Evolutionary conservation across 2,797 vertebrate species (phyloP).

Genomic region (Cygnus olor): DNA sequence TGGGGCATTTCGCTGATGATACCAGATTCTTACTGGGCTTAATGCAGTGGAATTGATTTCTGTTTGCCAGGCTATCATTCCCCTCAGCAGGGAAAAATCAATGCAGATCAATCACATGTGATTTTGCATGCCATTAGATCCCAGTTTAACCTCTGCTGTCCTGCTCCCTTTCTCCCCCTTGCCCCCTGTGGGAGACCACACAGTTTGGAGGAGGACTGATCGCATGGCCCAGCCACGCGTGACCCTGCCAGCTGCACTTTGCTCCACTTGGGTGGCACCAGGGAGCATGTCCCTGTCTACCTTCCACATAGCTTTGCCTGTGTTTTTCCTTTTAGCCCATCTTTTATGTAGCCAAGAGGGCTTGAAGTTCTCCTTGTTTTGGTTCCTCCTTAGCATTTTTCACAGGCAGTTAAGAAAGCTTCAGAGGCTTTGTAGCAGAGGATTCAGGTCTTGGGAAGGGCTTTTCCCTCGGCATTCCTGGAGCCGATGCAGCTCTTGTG

Average conservation of each 20-base stretch:
- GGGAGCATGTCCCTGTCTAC: background rate
- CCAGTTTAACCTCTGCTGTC: slow-evolving; percentile 70
- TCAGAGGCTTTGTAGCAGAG: background rate
- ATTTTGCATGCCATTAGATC: slow-evolving; percentile 62
- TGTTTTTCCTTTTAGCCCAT: background rate
- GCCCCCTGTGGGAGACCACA: background rate
- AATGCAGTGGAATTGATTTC: slow-evolving; percentile 81
- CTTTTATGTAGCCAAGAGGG: background rate
- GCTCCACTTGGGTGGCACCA: background rate
- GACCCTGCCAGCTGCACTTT: background rate
- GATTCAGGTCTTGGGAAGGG: background rate
- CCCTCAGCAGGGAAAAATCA: slow-evolving; percentile 72
- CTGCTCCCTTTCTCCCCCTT: background rate
- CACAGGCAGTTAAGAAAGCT: background rate
- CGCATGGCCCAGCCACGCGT: background rate
- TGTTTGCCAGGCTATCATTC: slow-evolving; percentile 75
- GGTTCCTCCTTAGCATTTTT: background rate
- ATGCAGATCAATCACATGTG: slow-evolving; percentile 68
- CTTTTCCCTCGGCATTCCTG: background rate
- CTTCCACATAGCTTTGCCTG: background rate
- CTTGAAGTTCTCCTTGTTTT: accelerated
- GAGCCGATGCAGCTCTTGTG: background rate
- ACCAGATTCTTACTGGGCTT: slow-evolving; percentile 69
- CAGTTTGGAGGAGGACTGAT: slow-evolving; percentile 32
- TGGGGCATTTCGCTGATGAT: slow-evolving; percentile 37